Conservation (phyloP, 2,113 vertebrate genomes). For the Emydocephalus ijimae region DNA sequence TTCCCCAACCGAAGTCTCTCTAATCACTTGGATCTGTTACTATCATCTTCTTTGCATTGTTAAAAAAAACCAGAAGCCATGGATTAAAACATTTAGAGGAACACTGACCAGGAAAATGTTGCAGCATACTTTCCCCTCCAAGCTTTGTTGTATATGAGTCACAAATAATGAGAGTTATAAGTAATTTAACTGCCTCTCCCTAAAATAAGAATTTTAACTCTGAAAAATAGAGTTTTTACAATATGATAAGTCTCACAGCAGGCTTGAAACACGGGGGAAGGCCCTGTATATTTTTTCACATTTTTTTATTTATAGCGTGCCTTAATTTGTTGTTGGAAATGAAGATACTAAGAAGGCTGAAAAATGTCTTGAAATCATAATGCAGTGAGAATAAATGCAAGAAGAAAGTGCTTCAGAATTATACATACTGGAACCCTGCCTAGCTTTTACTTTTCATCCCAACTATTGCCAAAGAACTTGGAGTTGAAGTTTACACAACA, state of each 20-base stretch:
- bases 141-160: not conserved
- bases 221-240: not conserved
- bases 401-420: not conserved
- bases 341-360: not conserved
- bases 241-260: not conserved
- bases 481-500: not conserved
- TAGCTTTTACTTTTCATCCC: not conserved
- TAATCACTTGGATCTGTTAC: not conserved
- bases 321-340: not conserved
- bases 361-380: not conserved
- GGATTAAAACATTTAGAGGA: not conserved
- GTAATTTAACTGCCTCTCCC: too few species aligned
- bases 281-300: not conserved
- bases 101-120: not conserved
- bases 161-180: not conserved
- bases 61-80: not conserved
- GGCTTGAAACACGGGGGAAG: not conserved
- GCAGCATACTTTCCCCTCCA: not conserved
- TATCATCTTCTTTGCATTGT: not conserved
- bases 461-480: not conserved
- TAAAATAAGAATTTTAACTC: not conserved
- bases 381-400: not conserved
- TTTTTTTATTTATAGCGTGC: slow-evolving; percentile 13
- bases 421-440: not conserved
- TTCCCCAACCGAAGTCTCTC: not conserved